Evolutionary conservation across 2,888 invertebrate genomes (phyloP), one percentile per base, ranked within the genome.

Genomic region (Ernsta delagoae): DNA sequence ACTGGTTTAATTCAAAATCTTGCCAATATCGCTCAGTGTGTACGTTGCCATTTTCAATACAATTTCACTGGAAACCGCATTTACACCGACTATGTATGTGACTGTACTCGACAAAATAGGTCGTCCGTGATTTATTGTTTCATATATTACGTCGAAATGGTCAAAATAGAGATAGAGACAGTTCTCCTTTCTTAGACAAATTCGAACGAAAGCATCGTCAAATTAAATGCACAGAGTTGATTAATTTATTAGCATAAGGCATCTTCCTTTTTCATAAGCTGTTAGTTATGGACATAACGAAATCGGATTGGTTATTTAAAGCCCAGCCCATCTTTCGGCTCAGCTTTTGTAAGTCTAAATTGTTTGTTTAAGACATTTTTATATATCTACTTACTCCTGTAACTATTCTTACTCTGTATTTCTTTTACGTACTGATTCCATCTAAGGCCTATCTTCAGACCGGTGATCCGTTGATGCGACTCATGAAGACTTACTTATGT

Each of bases 91-190:
- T 36, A 45, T 3, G 5, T 45, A 48, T 65, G 57, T 65, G 65
- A 57, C 56, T 64, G n/a, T 56, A 36, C 48, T 65, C 57, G 57
- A 16, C 36, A 65, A 59, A 65, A 65, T 59, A 57, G 59, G 65
- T 59, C 65, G 8, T 24, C 7, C 48, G 48, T 59, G 65, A 65
- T 65, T 65, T 65, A 65, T 65, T 16, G 65, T 59, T 59, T 65
- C 65, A 59, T 65, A 65, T 65, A 65, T 65, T 65, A 57, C 65
- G 11, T 59, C 45, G 48, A 59, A 59, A 36, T 65, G 59, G 65
- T 65, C 57, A 59, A 65, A 65, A 65, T 65, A 59, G 59, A 65
- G 39, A 65, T 65, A 50, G 59, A 65, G 39, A 59, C 50, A 11
- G 16, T 50, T 12, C 8, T 65, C 56, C 56, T 65, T 57, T 45